Conservation (phyloP, 2,113 vertebrate genomes). For the Puffinus mauretanicus region DNA sequence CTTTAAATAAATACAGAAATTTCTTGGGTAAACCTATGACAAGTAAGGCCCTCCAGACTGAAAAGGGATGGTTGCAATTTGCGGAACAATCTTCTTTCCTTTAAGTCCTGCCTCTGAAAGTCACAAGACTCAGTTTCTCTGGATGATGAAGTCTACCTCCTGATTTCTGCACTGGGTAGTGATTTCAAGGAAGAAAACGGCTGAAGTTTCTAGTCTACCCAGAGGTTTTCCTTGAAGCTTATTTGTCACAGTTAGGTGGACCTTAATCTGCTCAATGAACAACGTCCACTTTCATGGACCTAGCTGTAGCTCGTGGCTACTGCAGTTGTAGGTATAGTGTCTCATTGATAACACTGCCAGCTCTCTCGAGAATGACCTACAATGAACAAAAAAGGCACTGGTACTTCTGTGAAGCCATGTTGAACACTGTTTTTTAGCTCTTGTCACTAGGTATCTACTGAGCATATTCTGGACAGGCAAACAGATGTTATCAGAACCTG, state of each 20-base stretch:
- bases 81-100: background rate
- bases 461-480: background rate
- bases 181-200: background rate
- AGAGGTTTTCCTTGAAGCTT: background rate
- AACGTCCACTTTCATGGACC: background rate
- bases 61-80: background rate
- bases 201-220: background rate
- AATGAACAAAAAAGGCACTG: background rate
- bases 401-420: background rate
- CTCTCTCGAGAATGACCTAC: background rate
- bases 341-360: background rate
- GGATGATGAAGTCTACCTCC: background rate
- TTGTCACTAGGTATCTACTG: background rate
- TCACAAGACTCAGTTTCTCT: background rate
- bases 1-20: background rate
- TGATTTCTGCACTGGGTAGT: background rate
- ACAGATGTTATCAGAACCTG: background rate
- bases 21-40: background rate
- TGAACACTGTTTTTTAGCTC: background rate
- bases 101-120: background rate
- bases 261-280: background rate
- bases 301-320: background rate
- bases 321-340: background rate
- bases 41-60: background rate
- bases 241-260: background rate